These are phyloP conservation scores for Pogona vitticeps DNA, from an alignment of 2,113 vertebrate species.

Conservation along the genomic window DNA sequence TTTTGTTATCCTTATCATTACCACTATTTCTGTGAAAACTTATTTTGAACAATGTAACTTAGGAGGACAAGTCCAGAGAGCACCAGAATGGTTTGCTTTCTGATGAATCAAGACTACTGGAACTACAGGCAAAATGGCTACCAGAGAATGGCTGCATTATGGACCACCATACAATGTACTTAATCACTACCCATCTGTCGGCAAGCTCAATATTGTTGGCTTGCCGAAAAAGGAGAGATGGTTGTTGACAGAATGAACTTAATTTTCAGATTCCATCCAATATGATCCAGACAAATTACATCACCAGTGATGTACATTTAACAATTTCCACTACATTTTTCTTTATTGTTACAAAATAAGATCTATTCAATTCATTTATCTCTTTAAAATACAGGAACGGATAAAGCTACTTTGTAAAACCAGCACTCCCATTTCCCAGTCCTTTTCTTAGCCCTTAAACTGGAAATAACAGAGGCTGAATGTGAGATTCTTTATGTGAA, in stretches of 20 bases:
- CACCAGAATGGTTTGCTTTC: too few species aligned
- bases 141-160: neutral
- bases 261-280: neutral
- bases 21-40: neutral
- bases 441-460: neutral
- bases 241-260: neutral
- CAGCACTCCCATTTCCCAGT: neutral
- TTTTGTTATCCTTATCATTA: neutral
- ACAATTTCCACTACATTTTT: neutral
- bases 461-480: neutral
- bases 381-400: neutral
- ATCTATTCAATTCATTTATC: neutral
- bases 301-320: neutral
- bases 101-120: neutral
- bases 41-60: neutral
- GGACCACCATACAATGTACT: neutral
- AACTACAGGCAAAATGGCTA: neutral
- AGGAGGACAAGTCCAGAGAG: neutral
- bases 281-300: neutral
- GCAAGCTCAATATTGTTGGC: neutral
- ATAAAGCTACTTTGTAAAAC: neutral
- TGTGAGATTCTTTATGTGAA: neutral
- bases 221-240: neutral
- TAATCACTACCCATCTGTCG: neutral
- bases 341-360: neutral